Percentiles rank a stretch among this genome's conserved stretches.
phyloP scores from a whole-genome alignment of 2,888 invertebrate genomes.

The Saturnia japonica region DNA sequence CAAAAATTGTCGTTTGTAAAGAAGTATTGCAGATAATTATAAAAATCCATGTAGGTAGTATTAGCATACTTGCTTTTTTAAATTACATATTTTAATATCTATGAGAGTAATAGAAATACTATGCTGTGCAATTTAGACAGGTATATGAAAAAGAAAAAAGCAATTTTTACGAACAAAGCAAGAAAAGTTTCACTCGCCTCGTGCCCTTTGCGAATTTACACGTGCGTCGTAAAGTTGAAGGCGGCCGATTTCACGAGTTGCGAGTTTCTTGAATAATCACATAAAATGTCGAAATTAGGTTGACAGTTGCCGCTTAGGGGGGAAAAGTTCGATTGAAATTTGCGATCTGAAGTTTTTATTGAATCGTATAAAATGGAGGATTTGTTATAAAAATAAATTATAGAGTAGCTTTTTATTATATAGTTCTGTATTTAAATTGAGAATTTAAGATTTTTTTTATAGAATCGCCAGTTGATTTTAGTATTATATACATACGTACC shows the following conservation, averaged over 20 bases:
- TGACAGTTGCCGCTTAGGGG: constrained; percentile 15
- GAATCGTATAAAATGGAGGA: constrained; percentile 13
- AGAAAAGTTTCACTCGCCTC: constrained; percentile 43
- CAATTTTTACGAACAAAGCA: constrained; percentile 39
- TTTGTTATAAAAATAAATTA: constrained; percentile 9
- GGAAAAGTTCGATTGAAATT: constrained; percentile 6
- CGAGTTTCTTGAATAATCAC: constrained; percentile 23
- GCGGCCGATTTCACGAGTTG: constrained; percentile 34
- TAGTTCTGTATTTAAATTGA: neutral
- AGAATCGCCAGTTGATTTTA: neutral
- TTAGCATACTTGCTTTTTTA: too few species aligned
- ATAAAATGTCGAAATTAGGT: constrained; percentile 22
- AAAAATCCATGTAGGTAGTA: too few species aligned
- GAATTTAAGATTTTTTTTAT: neutral
- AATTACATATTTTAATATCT: too few species aligned
- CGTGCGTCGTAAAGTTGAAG: constrained; percentile 34
- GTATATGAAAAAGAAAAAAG: constrained; percentile 39
- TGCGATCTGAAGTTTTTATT: constrained; percentile 7
- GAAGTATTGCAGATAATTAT: too few species aligned
- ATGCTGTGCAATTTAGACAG: neutral
- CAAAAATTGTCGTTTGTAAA: too few species aligned
- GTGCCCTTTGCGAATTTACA: constrained; percentile 39
- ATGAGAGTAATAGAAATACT: too few species aligned
- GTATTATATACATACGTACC: neutral
- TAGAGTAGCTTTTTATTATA: neutral